Evolutionary conservation across 2,888 invertebrate genomes (phyloP).

Genomic region (Tetrapedia diversipes): DNA sequence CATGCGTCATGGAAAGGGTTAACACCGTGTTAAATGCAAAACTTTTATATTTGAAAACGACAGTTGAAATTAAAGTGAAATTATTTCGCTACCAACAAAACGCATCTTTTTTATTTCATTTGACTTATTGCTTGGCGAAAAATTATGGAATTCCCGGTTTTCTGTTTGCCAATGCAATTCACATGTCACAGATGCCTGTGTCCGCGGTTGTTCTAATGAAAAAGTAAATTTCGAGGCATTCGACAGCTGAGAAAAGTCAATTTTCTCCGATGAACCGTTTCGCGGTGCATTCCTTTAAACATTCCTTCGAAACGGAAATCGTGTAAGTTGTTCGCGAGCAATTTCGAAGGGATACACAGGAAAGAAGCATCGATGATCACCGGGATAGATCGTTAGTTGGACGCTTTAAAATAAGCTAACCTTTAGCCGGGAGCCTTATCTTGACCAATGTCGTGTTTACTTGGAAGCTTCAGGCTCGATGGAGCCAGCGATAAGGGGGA

Average conservation of each 20-base stretch:
- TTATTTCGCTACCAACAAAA: no score
- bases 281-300: background rate
- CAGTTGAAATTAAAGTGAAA: no score
- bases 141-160: background rate
- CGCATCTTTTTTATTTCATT: no score
- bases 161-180: conserved; percentile 5
- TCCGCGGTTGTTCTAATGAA: background rate
- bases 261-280: background rate
- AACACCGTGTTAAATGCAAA: no score
- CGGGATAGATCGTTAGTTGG: no score
- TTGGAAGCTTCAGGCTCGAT: background rate
- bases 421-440: background rate
- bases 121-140: no score
- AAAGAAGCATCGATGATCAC: no score
- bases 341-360: no score
- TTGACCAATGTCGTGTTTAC: conserved; percentile 17
- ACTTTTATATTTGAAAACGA: no score
- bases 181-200: no score
- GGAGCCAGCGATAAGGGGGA: background rate
- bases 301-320: background rate
- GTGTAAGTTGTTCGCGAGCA: no score
- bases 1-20: no score
- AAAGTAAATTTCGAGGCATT: background rate
- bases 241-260: background rate
- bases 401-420: background rate